These are phyloP conservation scores for Anableps anableps DNA, from an alignment of 2,797 vertebrate genomes.

Conservation along the genomic window DNA sequence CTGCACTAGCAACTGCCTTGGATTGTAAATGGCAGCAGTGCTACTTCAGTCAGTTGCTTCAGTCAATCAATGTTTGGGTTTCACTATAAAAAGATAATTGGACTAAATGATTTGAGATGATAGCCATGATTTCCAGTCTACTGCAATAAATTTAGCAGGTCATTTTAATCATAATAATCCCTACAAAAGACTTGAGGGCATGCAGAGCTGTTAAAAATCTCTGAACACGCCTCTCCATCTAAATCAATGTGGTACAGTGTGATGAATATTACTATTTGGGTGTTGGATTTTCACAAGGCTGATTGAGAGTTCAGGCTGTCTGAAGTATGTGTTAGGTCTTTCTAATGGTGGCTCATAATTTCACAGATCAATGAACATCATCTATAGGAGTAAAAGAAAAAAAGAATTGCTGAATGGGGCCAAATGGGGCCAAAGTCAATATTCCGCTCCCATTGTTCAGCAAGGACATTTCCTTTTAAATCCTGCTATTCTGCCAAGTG, in stretches of 20 bases:
- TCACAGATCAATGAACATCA: constrained; percentile 84
- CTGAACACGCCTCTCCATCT: constrained; percentile 66
- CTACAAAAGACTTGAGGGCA: constrained; percentile 49
- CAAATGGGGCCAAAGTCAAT: constrained; percentile 78
- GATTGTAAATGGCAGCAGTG: constrained; percentile 37
- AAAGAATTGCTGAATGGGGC: constrained; percentile 68
- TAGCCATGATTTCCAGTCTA: constrained; percentile 28
- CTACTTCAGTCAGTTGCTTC: constrained; percentile 34
- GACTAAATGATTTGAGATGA: constrained; percentile 38
- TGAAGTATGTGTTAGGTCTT: constrained; percentile 72
- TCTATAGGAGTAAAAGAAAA: constrained; percentile 66
- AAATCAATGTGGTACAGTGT: constrained; percentile 71
- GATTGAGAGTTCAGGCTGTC: constrained; percentile 72
- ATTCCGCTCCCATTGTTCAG: constrained; percentile 74
- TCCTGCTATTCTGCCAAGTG: constrained; percentile 42
- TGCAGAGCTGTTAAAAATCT: constrained; percentile 65
- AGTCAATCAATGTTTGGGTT: constrained; percentile 59
- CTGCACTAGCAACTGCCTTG: constrained; percentile 33
- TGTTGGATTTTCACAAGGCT: constrained; percentile 68
- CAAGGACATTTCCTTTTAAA: constrained; percentile 67
- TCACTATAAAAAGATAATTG: constrained; percentile 36
- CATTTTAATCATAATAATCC: constrained; percentile 65
- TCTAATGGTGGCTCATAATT: constrained; percentile 81
- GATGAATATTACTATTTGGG: constrained; percentile 74
- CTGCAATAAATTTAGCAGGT: constrained; percentile 44